Percentiles rank a stretch among this genome's conserved stretches.
Evolutionary conservation across 2,113 vertebrate species (phyloP).

Genomic region (Sigmodon hispidus): DNA sequence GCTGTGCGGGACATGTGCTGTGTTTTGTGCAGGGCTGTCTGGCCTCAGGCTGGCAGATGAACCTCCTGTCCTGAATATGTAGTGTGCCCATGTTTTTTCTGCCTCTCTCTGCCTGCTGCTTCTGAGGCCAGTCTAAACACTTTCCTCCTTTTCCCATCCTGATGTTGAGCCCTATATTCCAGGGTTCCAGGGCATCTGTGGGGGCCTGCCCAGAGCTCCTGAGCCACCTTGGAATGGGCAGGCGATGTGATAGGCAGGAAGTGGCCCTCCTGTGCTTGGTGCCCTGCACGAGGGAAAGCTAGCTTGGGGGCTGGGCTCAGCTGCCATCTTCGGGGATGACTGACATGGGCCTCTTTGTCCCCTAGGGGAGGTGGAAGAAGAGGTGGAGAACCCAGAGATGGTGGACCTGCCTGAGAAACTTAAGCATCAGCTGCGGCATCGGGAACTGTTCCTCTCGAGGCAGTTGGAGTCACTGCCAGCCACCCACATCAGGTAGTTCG

Average conservation of each 20-base stretch:
- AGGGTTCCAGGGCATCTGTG: not conserved
- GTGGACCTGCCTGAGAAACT: conserved; percentile 95
- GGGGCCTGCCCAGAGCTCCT: not conserved
- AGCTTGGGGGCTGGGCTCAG: not conserved
- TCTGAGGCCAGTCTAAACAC: not conserved
- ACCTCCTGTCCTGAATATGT: not conserved
- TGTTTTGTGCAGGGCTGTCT: not conserved
- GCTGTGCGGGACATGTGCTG: not conserved
- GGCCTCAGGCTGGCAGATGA: not conserved
- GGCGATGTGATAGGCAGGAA: not conserved
- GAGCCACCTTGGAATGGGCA: not conserved
- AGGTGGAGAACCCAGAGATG: conserved; percentile 97
- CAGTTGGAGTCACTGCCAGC: conserved; percentile 97
- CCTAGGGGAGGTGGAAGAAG: conserved; percentile 96
- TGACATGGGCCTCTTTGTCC: not conserved
- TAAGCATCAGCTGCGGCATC: conserved; percentile 95
- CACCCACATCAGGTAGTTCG: conserved; percentile 95
- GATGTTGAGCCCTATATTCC: not conserved
- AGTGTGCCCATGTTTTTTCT: not conserved
- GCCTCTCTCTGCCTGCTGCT: conserved; percentile 7
- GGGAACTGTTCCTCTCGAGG: conserved; percentile 96
- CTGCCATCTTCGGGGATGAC: accelerated
- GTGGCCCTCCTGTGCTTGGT: not conserved
- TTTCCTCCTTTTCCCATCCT: not conserved
- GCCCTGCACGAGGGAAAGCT: not conserved